A percentile compares a stretch with the other conserved stretches of the same genome.
Evolutionary conservation across 2,888 invertebrate genomes (phyloP).

Genomic region (Pandemis heparana): DNA sequence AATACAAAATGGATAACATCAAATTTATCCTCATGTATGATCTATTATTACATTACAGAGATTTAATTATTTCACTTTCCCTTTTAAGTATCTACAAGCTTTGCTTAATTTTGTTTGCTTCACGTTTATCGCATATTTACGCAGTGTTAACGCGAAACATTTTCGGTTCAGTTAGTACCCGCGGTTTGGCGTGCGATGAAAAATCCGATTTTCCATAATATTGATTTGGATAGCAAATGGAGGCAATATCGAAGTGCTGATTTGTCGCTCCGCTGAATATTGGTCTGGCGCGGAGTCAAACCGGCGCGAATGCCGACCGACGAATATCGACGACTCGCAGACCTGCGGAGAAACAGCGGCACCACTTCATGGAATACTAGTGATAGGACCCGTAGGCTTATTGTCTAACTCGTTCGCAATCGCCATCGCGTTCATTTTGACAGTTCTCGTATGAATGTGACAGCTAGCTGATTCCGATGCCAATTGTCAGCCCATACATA

Average conservation of each 20-base stretch:
- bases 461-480: too few species aligned
- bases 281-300: conserved; percentile 82
- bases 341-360: conserved; percentile 12
- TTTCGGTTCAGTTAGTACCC: conserved; percentile 37
- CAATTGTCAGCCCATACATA: too few species aligned
- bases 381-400: too few species aligned
- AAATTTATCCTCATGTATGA: too few species aligned
- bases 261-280: conserved; percentile 82
- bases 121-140: background rate
- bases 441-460: too few species aligned
- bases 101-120: background rate
- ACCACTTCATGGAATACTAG: background rate
- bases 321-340: conserved; percentile 31
- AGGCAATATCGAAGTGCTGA: conserved; percentile 84
- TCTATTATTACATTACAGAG: background rate
- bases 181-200: conserved; percentile 61
- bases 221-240: conserved; percentile 80
- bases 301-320: conserved; percentile 62
- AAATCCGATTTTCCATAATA: conserved; percentile 78
- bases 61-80: background rate
- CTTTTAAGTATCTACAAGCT: too few species aligned
- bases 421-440: too few species aligned
- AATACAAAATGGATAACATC: too few species aligned
- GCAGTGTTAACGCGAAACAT: conserved; percentile 18
- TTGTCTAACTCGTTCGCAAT: too few species aligned